phyloP scores from a whole-genome alignment of 2,888 invertebrate genomes.

The Cataglyphis altisquamis region DNA sequence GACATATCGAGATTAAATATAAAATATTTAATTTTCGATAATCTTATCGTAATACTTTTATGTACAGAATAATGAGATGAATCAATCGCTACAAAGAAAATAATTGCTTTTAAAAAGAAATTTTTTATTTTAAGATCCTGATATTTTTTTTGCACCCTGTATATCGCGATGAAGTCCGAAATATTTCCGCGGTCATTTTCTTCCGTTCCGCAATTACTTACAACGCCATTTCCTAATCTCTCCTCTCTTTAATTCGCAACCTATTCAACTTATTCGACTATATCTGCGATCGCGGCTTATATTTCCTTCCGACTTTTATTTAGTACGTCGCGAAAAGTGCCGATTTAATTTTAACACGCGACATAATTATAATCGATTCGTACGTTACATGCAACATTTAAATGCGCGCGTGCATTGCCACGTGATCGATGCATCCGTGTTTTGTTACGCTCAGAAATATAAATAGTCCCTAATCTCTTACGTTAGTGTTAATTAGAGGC shows the following conservation, averaged over 20 bases:
- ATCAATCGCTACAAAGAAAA: no score
- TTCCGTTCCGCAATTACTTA: background rate
- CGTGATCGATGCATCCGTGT: background rate
- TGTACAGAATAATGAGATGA: no score
- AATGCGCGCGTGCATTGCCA: background rate
- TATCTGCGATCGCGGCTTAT: background rate
- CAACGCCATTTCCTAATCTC: background rate
- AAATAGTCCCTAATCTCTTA: background rate
- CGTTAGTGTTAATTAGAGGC: background rate
- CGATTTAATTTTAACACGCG: conserved; percentile 28
- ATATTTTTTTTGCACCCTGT: no score
- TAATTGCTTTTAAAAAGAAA: no score
- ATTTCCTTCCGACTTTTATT: conserved; percentile 13
- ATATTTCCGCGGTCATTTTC: background rate
- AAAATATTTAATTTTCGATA: no score
- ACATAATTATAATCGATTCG: conserved; percentile 18
- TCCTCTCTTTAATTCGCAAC: background rate
- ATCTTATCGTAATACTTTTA: no score
- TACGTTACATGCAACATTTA: conserved; percentile 3
- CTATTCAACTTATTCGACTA: conserved; percentile 17
- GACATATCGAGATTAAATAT: no score
- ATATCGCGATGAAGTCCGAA: background rate
- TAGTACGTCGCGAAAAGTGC: background rate
- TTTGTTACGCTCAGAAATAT: background rate
- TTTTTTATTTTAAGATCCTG: no score